Percentiles rank a stretch among this genome's conserved stretches.
These are phyloP conservation scores for Sandelia bainsii DNA, from an alignment of 2,797 vertebrate genomes.

Conservation along the genomic window DNA sequence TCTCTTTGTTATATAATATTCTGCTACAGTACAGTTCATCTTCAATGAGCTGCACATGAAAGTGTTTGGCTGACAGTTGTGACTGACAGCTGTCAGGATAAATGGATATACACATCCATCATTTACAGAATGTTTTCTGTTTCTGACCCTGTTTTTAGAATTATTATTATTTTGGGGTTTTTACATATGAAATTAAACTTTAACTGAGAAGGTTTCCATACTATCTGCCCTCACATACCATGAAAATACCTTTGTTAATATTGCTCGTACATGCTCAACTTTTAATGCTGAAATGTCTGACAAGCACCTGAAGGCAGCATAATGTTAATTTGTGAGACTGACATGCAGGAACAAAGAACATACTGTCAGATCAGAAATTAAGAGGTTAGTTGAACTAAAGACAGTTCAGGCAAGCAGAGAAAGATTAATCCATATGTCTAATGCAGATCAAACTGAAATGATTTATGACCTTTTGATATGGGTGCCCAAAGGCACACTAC, in stretches of 20 bases:
- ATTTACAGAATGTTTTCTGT: not conserved
- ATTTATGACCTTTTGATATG: constrained; percentile 9
- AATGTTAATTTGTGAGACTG: not conserved
- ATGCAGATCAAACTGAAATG: not conserved
- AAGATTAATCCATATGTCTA: not conserved
- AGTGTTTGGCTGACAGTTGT: constrained; percentile 2
- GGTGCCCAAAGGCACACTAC: too few species aligned
- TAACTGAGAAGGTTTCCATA: too few species aligned
- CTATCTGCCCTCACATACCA: not conserved
- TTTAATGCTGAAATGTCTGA: constrained; percentile 21
- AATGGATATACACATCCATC: constrained; percentile 5
- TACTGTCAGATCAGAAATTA: constrained; percentile 2
- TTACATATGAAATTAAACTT: too few species aligned
- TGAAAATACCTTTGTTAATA: not conserved
- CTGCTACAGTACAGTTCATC: not conserved
- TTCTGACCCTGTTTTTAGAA: not conserved
- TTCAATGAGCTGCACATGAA: not conserved
- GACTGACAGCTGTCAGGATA: constrained; percentile 38
- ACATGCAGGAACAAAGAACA: constrained; percentile 10
- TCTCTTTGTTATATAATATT: constrained; percentile 29
- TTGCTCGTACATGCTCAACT: constrained; percentile 1
- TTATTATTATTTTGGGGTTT: too few species aligned
- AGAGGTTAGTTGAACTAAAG: constrained; percentile 3
- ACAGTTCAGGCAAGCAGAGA: constrained; percentile 6
- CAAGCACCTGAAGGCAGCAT: constrained; percentile 29